Base-by-base conservation (phyloP, 2,888 invertebrate species). In the Heliconius cydno region DNA sequence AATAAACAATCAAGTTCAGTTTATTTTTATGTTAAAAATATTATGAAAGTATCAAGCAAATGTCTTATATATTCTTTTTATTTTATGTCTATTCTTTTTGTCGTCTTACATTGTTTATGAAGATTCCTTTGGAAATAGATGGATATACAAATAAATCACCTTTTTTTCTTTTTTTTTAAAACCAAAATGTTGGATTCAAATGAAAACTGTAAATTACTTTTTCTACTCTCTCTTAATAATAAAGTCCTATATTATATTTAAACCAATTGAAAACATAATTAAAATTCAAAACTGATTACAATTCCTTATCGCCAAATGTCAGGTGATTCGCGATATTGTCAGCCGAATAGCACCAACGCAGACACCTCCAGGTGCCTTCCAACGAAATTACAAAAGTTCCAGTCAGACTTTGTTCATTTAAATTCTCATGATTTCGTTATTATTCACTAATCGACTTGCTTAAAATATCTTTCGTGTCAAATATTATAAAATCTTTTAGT, bases 351-450 rank as follows among this genome's bases (percentile, higher is more conserved):
- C 84, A 86, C 86, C 90, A 93, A 92, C 92, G 91, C 90, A 76
- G 88, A 88, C 72, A 89, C 89, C 94, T 94, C 94, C 94, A 94
- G 94, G 90, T 87, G 89, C 91, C 91, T 91, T 90, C 86, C 90
- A 89, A 88, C 92, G 90, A 94, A 94, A 94, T 94, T 94, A 94
- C 94, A 94, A 94, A 94, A 94, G 92, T 94, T 94, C 90, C 87
- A 87, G 88, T 88, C 88, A 92, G 90, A 90, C 75, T 79, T 81
- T 73, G 89, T 92, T 92, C 92, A 92, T 94, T 94, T 93, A 92
- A 93, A 93, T 93, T 92, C 92, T 91, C 91, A 92, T 90, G 90
- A 91, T 82, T 92, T 91, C 90, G 91, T 92, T 92, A 91, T 92
- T 90, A 92, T 92, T 93, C 92, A 73, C 57, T 60, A 73, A 73